Evolutionary conservation across 2,113 vertebrate species (phyloP), one percentile per base, ranked within the genome.

Genomic region (Passerina amoena): DNA sequence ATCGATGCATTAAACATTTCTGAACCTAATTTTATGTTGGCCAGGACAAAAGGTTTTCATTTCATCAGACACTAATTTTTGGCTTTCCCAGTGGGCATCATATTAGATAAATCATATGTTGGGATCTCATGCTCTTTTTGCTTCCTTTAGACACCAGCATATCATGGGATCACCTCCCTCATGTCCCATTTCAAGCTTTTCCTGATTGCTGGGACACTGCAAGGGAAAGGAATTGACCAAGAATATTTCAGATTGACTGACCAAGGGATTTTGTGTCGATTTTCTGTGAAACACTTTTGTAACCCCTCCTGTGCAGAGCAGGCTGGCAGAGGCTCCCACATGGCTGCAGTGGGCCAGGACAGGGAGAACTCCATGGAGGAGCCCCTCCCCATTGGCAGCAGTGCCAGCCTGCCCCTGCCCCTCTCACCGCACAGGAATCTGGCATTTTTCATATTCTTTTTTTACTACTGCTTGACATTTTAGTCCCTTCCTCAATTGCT

Each of bases 321-420:
- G 57, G 28, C 47, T 66, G 56, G 22, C 6, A 50, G 38, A 24
- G 33, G 63, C 14, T 83, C 38, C 48, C 33, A 14, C 2, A 0
- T 1, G 33, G 48, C 37, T 51, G 31, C 4, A 2, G 66, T 5
- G 37, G 38, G 12, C 3, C 4, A 65, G 53, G 37, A 12, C 33
- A 91, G 31, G 9, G 17, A 10, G 21, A n/a, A 15, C 6, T 56
- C 20, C 0, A 0, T 0, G 3, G n/a, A 65, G 37, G 11, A 91
- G 45, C 21, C 68, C 16, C 13, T 64, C 28, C 64, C 27, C 86
- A 28, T 22, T 0, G 14, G 27, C 40, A 18, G 22, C 53, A 18
- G 14, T 16, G 30, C 51, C 75, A 64, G 44, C 70, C 61, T 56
- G 51, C 6, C 48, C 40, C 65, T 61, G 66, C 6, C 40, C 35